Evolutionary conservation across 2,888 invertebrate species (phyloP), one percentile per base, ranked within the genome.

Genomic region (Drosophila pseudotalamancana): DNA sequence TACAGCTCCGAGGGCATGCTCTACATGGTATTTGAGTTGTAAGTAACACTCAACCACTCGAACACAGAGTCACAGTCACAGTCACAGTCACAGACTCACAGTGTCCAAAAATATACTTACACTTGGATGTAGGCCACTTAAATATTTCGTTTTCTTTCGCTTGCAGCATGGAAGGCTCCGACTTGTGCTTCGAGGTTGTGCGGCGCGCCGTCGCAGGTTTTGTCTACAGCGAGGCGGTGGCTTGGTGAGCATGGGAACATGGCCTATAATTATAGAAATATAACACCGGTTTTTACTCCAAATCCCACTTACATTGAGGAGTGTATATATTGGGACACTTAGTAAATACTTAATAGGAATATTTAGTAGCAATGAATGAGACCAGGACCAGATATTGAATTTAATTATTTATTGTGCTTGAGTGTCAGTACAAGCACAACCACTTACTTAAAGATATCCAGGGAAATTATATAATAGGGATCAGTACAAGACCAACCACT

Each of bases 11-110:
- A 99, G 92, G 98, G 98, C 87, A 98, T 98, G 97, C 94, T 99
- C 18, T 99, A 99, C 92, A 99, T 99, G 99, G 98, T 99, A 73
- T 99, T 99, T 92, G 99, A 99, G 94, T 98, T 97, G 98, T 99
- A 93, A 97, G 98, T 96, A 91, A 51, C 37, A 55, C 37, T 35
- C 43, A 8, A 31, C 34, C 23, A 31, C 31, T 39, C 6, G 21
- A 14, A 46, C n/a, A 29, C 29, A 27, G 11, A 14, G 25, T 25
- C 6, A n/a, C 31, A 11, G n/a, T n/a, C n/a, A n/a, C n/a, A n/a
- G n/a, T n/a, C n/a, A n/a, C n/a, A n/a, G n/a, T n/a, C n/a, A n/a
- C n/a, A n/a, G n/a, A n/a, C n/a, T n/a, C n/a, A n/a, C n/a, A n/a
- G n/a, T n/a, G n/a, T 43, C 8, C n/a, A 19, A 19, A 55, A 4